These are phyloP conservation scores for Xanthia togata DNA, from an alignment of 2,888 invertebrate genomes.

Conservation along the genomic window DNA sequence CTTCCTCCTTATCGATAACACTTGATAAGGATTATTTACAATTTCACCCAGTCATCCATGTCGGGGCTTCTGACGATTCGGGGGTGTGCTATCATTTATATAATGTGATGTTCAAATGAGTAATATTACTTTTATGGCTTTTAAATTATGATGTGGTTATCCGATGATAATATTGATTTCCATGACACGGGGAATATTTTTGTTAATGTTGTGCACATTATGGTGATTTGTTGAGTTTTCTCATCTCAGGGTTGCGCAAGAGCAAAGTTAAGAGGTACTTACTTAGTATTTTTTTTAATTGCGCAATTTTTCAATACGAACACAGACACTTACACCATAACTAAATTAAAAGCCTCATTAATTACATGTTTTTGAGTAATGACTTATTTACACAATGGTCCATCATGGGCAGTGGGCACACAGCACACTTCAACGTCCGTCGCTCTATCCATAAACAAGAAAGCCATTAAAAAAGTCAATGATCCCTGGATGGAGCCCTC, in stretches of 20 bases:
- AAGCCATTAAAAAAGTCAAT: conserved; percentile 18
- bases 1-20: conserved; percentile 55
- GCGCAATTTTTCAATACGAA: neutral
- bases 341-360: neutral
- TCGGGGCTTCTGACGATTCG: conserved; percentile 27
- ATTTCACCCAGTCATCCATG: conserved; percentile 49
- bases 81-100: conserved; percentile 42
- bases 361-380: neutral
- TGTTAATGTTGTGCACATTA: neutral
- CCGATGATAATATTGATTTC: neutral
- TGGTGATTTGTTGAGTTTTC: neutral
- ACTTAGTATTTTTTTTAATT: neutral
- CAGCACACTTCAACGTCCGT: conserved; percentile 24
- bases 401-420: too few relatives aligned
- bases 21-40: conserved; percentile 59
- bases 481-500: neutral
- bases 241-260: neutral
- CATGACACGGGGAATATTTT: neutral
- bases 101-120: conserved; percentile 22
- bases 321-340: neutral
- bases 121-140: conserved; percentile 30
- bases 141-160: conserved; percentile 23
- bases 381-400: conserved; percentile 27
- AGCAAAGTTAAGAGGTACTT: neutral
- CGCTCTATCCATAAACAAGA: conserved; percentile 31